A percentile compares a stretch with the other conserved stretches of the same genome.
Conservation (phyloP, 2,888 invertebrate species). For the Drosophila lutescens region DNA sequence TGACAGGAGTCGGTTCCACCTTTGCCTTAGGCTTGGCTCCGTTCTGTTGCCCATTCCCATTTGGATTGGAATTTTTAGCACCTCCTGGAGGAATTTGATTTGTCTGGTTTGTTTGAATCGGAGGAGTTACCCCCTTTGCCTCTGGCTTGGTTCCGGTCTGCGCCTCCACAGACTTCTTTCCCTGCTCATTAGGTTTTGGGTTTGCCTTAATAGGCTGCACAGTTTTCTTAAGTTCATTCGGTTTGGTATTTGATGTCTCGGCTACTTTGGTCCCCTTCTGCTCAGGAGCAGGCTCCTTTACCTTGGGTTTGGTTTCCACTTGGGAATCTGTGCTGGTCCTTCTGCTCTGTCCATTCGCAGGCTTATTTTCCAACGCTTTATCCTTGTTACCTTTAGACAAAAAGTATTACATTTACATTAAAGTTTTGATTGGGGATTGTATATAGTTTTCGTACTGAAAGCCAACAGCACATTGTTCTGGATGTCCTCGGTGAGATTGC, state of each 20-base stretch:
- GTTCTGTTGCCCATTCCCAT: not conserved
- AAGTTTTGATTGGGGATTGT: not conserved
- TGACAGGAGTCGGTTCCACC: too few species aligned
- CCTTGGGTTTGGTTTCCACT: not conserved
- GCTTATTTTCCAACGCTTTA: conserved; percentile 11
- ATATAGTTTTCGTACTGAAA: conserved; percentile 47
- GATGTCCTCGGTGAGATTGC: conserved; percentile 45
- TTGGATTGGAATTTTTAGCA: not conserved
- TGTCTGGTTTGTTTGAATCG: conserved; percentile 20
- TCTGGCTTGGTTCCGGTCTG: not conserved
- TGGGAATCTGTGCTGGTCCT: not conserved
- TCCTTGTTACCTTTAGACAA: conserved; percentile 31
- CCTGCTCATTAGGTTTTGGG: not conserved
- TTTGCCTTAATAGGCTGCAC: not conserved
- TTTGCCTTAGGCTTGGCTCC: too few species aligned
- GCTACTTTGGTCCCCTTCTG: not conserved
- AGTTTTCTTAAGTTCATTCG: not conserved
- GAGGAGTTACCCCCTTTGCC: not conserved
- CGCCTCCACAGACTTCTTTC: not conserved
- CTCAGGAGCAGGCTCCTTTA: not conserved
- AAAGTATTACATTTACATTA: not conserved
- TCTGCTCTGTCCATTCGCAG: not conserved
- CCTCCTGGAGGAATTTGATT: not conserved
- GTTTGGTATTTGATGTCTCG: too few species aligned
- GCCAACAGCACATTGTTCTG: conserved; percentile 6